Evolutionary conservation across 2,797 vertebrate genomes (phyloP).

Genomic region (Perdix hodgsoniae): DNA sequence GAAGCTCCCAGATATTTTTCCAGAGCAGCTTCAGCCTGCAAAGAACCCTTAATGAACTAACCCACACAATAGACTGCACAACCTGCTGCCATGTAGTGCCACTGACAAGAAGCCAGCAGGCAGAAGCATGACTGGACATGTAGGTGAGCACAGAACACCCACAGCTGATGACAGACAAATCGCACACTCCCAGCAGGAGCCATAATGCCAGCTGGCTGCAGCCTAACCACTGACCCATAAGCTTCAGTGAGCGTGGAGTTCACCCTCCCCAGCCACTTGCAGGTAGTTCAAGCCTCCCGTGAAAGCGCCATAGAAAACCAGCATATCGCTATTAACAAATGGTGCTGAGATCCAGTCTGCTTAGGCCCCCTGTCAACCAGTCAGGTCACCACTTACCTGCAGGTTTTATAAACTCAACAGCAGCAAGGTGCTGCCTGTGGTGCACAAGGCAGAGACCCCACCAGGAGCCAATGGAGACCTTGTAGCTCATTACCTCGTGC

Average conservation of each 20-base stretch:
- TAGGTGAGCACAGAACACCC: not conserved
- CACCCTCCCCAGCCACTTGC: not conserved
- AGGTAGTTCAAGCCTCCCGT: not conserved
- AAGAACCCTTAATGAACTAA: not conserved
- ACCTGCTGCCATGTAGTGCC: not conserved
- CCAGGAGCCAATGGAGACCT: not conserved
- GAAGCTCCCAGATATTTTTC: not conserved
- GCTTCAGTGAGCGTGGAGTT: not conserved
- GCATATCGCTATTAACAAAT: not conserved
- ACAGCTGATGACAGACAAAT: not conserved
- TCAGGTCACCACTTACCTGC: not conserved
- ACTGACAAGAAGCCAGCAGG: not conserved
- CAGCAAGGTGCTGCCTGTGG: too few relatives aligned
- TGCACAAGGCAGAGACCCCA: not conserved
- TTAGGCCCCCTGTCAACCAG: not conserved
- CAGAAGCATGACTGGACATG: not conserved
- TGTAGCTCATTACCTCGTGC: fast-evolving
- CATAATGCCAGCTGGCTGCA: not conserved
- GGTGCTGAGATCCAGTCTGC: fast-evolving
- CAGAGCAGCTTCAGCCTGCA: not conserved
- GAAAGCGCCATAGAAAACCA: not conserved
- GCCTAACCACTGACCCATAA: not conserved
- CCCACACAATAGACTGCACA: not conserved
- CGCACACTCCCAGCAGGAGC: not conserved
- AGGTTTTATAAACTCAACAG: not conserved